Percentiles rank a stretch among this genome's conserved stretches.
Conservation (phyloP, 2,113 vertebrate species). For the Phasianus colchicus region DNA sequence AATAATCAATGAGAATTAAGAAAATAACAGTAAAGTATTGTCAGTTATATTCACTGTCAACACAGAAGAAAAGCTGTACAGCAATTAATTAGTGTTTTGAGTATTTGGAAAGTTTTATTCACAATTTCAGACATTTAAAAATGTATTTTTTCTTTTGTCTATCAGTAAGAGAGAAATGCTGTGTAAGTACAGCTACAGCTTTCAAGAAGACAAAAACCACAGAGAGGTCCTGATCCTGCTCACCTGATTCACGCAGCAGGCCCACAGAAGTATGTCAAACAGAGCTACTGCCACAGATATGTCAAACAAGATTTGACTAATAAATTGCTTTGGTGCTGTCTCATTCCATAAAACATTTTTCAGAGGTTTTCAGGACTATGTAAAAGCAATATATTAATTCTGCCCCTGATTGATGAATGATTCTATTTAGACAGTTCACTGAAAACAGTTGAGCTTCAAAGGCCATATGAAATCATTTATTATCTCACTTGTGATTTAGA, state of each 20-base stretch:
- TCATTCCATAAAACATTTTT: slow-evolving; percentile 22
- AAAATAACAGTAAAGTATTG: slow-evolving; percentile 18
- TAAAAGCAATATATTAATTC: slow-evolving; percentile 34
- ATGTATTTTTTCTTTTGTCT: neutral
- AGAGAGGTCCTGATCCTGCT: neutral
- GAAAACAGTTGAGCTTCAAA: slow-evolving; percentile 44
- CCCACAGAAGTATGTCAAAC: neutral
- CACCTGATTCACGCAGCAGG: slow-evolving; percentile 15
- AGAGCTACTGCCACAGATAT: neutral
- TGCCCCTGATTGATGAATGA: slow-evolving; percentile 12
- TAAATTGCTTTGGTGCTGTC: neutral
- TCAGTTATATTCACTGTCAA: slow-evolving; percentile 11
- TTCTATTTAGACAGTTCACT: slow-evolving; percentile 48
- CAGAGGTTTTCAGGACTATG: slow-evolving; percentile 1
- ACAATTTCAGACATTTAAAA: neutral
- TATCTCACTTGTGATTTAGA: slow-evolving; percentile 2
- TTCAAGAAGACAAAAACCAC: neutral
- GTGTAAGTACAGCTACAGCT: neutral
- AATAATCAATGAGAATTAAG: slow-evolving; percentile 50
- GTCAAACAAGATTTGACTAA: slow-evolving; percentile 19
- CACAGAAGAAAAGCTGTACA: neutral
- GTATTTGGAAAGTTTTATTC: neutral
- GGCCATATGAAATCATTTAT: neutral
- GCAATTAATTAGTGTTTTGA: slow-evolving; percentile 28
- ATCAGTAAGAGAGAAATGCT: neutral